Evolutionary conservation across 2,888 invertebrate genomes (phyloP).

Genomic region (Amphipyra berbera): DNA sequence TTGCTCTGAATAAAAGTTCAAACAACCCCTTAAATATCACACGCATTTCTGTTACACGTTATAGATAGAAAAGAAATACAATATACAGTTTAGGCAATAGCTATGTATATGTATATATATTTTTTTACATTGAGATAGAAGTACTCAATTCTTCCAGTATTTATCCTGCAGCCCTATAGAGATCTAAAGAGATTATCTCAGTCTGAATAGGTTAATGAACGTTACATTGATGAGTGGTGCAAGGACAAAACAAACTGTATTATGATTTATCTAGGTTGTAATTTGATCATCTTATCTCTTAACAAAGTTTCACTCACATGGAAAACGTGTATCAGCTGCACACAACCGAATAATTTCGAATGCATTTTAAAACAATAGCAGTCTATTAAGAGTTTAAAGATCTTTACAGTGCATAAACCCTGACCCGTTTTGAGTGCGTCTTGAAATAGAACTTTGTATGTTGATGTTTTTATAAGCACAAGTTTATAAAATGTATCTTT

Average conservation of each 20-base stretch:
- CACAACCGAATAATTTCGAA: slow-evolving; percentile 3
- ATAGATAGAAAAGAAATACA: too few species aligned
- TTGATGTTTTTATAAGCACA: too few species aligned
- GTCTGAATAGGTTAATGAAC: slow-evolving; percentile 22
- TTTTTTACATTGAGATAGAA: too few species aligned
- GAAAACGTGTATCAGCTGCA: not conserved
- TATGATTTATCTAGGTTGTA: not conserved
- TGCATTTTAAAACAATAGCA: slow-evolving; percentile 7
- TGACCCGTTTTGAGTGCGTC: slow-evolving; percentile 5
- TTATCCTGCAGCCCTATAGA: not conserved
- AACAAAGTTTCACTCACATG: slow-evolving; percentile 4
- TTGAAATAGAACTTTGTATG: slow-evolving; percentile 1
- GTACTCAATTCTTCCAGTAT: too few species aligned
- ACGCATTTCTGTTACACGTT: too few species aligned
- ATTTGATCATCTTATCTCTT: slow-evolving; percentile 17
- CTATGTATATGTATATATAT: too few species aligned
- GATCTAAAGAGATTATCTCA: slow-evolving; percentile 16
- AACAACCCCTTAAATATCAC: too few species aligned
- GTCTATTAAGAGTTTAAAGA: slow-evolving; percentile 1
- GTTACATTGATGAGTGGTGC: slow-evolving; percentile 7
- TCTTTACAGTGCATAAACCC: slow-evolving; percentile 3
- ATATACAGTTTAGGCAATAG: too few species aligned
- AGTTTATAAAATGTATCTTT: too few species aligned
- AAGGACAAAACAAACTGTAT: slow-evolving; percentile 18
- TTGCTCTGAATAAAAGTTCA: too few species aligned